Evolutionary conservation across 1,140 invertebrate species (phyloP).

Genomic region (Pectinophora gossypiella): DNA sequence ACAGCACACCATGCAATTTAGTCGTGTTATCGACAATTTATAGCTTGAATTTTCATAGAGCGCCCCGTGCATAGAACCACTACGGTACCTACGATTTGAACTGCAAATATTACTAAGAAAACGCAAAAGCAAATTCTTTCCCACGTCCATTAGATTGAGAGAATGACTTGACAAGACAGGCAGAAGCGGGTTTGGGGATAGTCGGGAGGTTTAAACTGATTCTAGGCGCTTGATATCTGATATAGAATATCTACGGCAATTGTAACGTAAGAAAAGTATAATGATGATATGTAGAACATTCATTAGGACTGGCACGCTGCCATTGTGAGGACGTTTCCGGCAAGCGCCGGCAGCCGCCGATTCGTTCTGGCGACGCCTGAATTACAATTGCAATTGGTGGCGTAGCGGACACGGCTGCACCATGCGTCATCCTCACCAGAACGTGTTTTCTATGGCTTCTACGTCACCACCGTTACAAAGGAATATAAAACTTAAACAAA

Average conservation of each 20-base stretch:
- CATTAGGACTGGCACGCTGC: slow-evolving; percentile 55
- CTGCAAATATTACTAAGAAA: slow-evolving; percentile 31
- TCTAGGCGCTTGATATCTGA: slow-evolving; percentile 15
- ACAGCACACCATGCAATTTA: slow-evolving; percentile 27
- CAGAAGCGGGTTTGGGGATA: too few relatives aligned
- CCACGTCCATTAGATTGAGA: slow-evolving; percentile 47
- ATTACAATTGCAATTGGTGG: slow-evolving; percentile 47
- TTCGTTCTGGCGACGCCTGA: slow-evolving; percentile 52
- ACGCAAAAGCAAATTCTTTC: slow-evolving; percentile 32
- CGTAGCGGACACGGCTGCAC: slow-evolving; percentile 34
- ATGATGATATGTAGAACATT: slow-evolving; percentile 32
- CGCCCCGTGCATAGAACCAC: slow-evolving; percentile 25
- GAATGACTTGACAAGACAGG: too few relatives aligned
- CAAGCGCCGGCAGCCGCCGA: slow-evolving; percentile 38
- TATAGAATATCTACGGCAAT: slow-evolving; percentile 20
- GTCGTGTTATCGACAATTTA: slow-evolving; percentile 30
- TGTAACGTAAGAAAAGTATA: slow-evolving; percentile 38
- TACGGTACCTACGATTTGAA: slow-evolving; percentile 26
- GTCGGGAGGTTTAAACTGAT: too few relatives aligned
- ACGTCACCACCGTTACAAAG: slow-evolving; percentile 13
- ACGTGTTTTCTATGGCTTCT: slow-evolving; percentile 23
- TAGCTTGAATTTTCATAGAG: slow-evolving; percentile 34
- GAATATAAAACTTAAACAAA: not conserved
- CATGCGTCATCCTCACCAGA: slow-evolving; percentile 37
- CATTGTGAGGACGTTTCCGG: slow-evolving; percentile 54